phyloP scores from a whole-genome alignment of 2,797 vertebrate species.

The Parotocinclus haroldoi region DNA sequence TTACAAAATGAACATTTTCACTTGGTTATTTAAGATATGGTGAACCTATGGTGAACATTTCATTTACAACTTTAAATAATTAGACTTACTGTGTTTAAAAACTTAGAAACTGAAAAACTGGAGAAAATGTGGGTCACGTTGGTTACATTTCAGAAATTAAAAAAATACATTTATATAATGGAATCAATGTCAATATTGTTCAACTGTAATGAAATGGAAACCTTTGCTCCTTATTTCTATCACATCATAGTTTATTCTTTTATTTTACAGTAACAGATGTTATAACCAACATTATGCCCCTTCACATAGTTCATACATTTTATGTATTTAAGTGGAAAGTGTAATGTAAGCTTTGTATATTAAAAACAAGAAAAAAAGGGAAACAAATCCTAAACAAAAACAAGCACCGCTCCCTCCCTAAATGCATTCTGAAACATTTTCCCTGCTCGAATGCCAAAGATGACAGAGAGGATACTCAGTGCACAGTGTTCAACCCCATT shows the following conservation, averaged over 20 bases:
- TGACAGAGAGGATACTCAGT: slow-evolving; percentile 67
- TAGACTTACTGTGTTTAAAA: no score
- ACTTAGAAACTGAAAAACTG: no score
- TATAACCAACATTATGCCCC: slow-evolving; percentile 62
- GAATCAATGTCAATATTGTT: no score
- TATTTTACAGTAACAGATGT: slow-evolving; percentile 75
- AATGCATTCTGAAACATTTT: slow-evolving; percentile 47
- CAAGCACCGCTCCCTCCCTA: slow-evolving; percentile 57
- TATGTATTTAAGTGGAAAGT: slow-evolving; percentile 68
- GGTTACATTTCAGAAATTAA: no score
- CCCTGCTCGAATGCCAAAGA: slow-evolving; percentile 57
- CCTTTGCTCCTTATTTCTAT: no score
- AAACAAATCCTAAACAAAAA: slow-evolving; percentile 56
- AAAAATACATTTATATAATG: no score
- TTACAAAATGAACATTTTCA: no score
- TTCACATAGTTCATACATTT: slow-evolving; percentile 67
- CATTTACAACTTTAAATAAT: no score
- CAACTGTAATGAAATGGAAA: slow-evolving; percentile 19
- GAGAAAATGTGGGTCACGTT: no score
- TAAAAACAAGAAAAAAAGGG: slow-evolving; percentile 56
- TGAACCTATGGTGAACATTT: no score
- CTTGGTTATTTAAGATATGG: no score
- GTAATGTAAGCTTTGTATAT: slow-evolving; percentile 58
- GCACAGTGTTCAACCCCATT: slow-evolving; percentile 74
- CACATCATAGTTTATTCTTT: slow-evolving; percentile 55